Conservation (phyloP, 1,140 invertebrate species). For the Hirudo medicinalis region DNA sequence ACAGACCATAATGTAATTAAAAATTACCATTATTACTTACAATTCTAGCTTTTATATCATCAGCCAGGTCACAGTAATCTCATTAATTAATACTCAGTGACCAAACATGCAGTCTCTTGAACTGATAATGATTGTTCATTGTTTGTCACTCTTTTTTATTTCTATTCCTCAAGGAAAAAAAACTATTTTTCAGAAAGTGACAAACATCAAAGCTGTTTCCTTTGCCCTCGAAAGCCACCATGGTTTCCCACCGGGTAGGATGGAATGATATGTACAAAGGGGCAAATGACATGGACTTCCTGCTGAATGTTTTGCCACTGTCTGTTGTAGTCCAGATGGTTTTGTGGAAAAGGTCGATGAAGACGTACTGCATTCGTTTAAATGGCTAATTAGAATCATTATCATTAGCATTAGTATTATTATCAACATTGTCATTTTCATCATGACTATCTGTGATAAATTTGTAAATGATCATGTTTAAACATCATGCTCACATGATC, state of each 20-base stretch:
- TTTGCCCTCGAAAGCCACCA: conserved; percentile 59
- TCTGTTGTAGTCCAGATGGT: conserved; percentile 62
- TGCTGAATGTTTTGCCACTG: conserved; percentile 53
- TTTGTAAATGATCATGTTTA: no score
- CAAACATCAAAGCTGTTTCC: conserved; percentile 53
- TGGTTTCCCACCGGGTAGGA: conserved; percentile 50
- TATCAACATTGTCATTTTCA: no score
- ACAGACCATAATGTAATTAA: no score
- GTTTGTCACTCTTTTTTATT: background rate
- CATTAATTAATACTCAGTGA: background rate
- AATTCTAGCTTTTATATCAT: background rate
- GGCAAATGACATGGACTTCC: conserved; percentile 52
- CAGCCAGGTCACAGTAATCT: background rate
- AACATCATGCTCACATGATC: no score
- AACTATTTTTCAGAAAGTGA: background rate
- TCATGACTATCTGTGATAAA: no score
- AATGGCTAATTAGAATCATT: no score
- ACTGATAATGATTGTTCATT: background rate
- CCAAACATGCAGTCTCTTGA: background rate
- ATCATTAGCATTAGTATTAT: no score
- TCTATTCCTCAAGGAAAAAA: background rate
- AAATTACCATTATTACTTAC: no score
- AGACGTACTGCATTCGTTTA: conserved; percentile 55
- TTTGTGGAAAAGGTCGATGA: conserved; percentile 63
- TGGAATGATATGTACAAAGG: conserved; percentile 63